These are phyloP conservation scores for Perccottus glenii DNA, from an alignment of 2,113 vertebrate species.

Conservation along the genomic window DNA sequence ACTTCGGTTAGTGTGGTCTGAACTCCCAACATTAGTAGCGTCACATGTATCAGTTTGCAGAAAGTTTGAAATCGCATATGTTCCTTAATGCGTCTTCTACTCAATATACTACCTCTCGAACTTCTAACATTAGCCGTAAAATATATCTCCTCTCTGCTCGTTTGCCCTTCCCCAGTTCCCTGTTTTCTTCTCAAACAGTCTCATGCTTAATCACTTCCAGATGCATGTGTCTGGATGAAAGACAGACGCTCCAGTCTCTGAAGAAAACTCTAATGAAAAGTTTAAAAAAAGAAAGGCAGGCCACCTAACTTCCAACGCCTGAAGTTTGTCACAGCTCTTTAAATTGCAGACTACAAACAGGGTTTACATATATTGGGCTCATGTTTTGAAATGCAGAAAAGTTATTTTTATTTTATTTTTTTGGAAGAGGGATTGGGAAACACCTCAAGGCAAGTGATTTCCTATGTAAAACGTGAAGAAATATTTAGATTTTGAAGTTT, in stretches of 20 bases:
- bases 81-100: neutral
- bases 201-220: conserved; percentile 1
- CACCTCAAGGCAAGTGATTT: conserved; percentile 4
- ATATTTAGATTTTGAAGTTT: conserved; percentile 6
- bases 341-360: conserved; percentile 44
- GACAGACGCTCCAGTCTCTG: conserved; percentile 42
- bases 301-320: conserved; percentile 43
- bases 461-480: neutral
- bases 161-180: neutral
- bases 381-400: conserved; percentile 3
- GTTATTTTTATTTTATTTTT: conserved; percentile 9
- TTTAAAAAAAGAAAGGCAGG: conserved; percentile 39
- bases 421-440: neutral
- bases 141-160: neutral
- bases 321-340: conserved; percentile 44
- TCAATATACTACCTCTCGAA: neutral
- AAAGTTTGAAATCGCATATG: neutral
- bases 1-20: neutral
- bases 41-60: neutral
- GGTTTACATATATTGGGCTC: neutral
- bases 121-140: neutral
- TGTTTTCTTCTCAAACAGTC: neutral
- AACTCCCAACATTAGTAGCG: no score
- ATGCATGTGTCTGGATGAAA: conserved; percentile 1
- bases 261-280: conserved; percentile 54